Percentiles rank a stretch among this genome's conserved stretches.
Conservation (phyloP, 1,140 invertebrate genomes). For the Habropoda laboriosa region DNA sequence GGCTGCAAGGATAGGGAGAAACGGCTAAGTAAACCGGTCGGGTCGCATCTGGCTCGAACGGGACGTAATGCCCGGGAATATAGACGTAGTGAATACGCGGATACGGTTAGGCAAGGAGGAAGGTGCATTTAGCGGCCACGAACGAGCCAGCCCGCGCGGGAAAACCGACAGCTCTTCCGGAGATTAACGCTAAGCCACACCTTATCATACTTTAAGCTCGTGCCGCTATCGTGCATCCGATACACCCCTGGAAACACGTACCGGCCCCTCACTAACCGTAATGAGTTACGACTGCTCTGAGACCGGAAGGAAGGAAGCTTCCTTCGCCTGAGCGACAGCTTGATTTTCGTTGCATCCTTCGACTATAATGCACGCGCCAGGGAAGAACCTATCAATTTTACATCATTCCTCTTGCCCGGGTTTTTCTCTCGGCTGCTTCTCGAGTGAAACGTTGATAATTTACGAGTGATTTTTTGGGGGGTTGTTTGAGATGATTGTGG, state of each 20-base stretch:
- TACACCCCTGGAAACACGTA: slow-evolving; percentile 56
- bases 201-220: slow-evolving; percentile 74
- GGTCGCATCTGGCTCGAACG: slow-evolving; percentile 72
- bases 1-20: not conserved
- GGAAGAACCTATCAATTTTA: too few relatives aligned
- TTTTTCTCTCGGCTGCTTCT: too few relatives aligned
- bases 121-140: slow-evolving; percentile 17
- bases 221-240: slow-evolving; percentile 64
- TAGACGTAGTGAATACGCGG: slow-evolving; percentile 60
- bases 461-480: too few relatives aligned
- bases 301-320: slow-evolving; percentile 51
- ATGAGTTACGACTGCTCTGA: slow-evolving; percentile 48
- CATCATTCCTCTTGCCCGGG: too few relatives aligned
- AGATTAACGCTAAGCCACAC: slow-evolving; percentile 73
- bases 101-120: slow-evolving; percentile 22
- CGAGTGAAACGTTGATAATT: too few relatives aligned
- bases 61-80: slow-evolving; percentile 70
- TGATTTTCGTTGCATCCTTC: slow-evolving; percentile 40
- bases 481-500: too few relatives aligned
- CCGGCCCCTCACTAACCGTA: slow-evolving; percentile 6
- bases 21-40: slow-evolving; percentile 53
- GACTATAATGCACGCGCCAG: too few relatives aligned
- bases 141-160: not conserved
- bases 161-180: slow-evolving; percentile 53
- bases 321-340: slow-evolving; percentile 41